These are phyloP conservation scores for Caenorhabditis zanzibari DNA, from an alignment of 2,888 invertebrate species.

Conservation along the genomic window DNA sequence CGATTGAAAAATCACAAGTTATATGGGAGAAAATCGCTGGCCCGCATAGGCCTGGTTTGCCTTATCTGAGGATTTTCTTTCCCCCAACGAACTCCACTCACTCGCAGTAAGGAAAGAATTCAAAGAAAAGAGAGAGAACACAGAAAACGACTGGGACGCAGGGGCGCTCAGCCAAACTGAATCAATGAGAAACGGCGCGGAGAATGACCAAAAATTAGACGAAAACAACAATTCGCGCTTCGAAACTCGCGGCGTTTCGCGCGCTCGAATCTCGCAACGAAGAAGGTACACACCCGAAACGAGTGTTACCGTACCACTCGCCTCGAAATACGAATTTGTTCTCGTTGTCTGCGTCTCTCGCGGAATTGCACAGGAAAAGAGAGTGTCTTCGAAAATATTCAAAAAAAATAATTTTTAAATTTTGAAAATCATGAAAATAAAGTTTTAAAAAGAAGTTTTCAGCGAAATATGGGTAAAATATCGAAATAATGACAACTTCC, in stretches of 20 bases:
- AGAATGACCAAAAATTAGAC: not conserved
- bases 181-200: constrained; percentile 36
- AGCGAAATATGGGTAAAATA: not conserved
- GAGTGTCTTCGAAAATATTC: constrained; percentile 40
- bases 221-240: too few species aligned
- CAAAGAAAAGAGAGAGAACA: not conserved
- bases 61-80: too few species aligned
- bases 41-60: too few species aligned
- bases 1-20: too few species aligned
- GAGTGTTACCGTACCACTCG: constrained; percentile 44
- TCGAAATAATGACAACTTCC: too few species aligned
- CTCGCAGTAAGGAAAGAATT: not conserved
- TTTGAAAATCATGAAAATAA: not conserved
- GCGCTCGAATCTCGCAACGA: constrained; percentile 33
- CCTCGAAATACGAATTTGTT: constrained; percentile 44
- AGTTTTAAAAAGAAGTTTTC: not conserved
- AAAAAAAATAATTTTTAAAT: constrained; percentile 18
- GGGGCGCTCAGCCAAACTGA: constrained; percentile 8
- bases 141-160: constrained; percentile 23
- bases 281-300: constrained; percentile 22
- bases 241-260: constrained; percentile 34
- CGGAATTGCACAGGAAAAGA: not conserved
- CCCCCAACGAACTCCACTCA: not conserved
- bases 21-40: too few species aligned
- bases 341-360: constrained; percentile 50